These are phyloP conservation scores for Tipula lateralis DNA, from an alignment of 2,888 invertebrate genomes.

Conservation along the genomic window DNA sequence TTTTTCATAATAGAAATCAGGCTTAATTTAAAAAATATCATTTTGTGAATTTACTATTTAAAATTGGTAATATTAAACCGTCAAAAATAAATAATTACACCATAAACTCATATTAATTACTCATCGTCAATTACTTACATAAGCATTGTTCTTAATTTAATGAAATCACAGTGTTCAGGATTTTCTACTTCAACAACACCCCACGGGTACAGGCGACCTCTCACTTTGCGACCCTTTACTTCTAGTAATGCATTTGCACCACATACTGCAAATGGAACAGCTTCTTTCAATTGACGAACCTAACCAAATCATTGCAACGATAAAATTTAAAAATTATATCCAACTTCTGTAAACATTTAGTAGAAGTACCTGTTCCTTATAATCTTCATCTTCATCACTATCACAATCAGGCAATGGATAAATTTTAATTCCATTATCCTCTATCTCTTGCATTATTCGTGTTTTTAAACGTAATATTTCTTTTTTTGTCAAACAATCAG, in stretches of 20 bases:
- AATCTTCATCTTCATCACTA: slow-evolving; percentile 92
- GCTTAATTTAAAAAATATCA: no score
- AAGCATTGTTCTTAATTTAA: slow-evolving; percentile 92
- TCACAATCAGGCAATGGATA: slow-evolving; percentile 95
- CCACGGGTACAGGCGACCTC: slow-evolving; percentile 96
- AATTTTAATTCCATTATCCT: slow-evolving; percentile 85
- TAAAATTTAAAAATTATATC: slow-evolving; percentile 27
- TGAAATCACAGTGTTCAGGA: slow-evolving; percentile 97
- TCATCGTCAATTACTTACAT: no score
- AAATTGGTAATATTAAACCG: no score
- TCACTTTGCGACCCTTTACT: slow-evolving; percentile 85
- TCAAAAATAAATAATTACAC: no score
- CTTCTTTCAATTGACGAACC: slow-evolving; percentile 84
- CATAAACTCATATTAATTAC: no score
- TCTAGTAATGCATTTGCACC: slow-evolving; percentile 88
- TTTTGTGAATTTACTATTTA: no score
- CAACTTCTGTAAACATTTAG: no score
- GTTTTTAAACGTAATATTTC: slow-evolving; percentile 83
- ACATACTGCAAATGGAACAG: slow-evolving; percentile 97
- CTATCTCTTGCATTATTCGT: slow-evolving; percentile 86
- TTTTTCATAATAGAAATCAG: no score
- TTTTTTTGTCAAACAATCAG: slow-evolving; percentile 89
- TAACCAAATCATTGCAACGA: slow-evolving; percentile 38
- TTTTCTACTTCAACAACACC: slow-evolving; percentile 98
- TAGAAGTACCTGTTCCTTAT: slow-evolving; percentile 72